Evolutionary conservation across 2,797 vertebrate genomes (phyloP).

Genomic region (Argyrosomus regius): DNA sequence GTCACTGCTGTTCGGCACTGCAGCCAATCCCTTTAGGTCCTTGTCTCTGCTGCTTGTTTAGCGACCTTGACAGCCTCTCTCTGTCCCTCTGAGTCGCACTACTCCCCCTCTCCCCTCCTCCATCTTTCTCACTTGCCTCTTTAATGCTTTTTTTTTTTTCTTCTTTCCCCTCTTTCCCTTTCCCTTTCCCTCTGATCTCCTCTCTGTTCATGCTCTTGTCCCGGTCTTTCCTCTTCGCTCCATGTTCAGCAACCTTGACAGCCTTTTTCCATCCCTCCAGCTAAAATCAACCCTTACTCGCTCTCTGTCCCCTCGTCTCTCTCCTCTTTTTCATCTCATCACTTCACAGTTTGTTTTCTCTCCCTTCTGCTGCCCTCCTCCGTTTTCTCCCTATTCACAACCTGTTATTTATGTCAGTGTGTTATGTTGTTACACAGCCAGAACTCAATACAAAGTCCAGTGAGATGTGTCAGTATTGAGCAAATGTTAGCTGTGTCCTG

Average conservation of each 20-base stretch:
- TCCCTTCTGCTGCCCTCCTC: conserved; percentile 2
- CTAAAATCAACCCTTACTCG: conserved; percentile 54
- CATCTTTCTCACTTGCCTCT: conserved; percentile 51
- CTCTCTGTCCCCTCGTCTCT: conserved; percentile 41
- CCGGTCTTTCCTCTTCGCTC: conserved; percentile 57
- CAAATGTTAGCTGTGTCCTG: conserved; percentile 1
- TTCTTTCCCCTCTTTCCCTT: conserved; percentile 28
- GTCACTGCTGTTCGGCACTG: conserved; percentile 77
- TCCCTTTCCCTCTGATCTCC: conserved; percentile 65
- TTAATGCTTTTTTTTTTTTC: conserved; percentile 42
- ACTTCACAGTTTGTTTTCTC: conserved; percentile 13
- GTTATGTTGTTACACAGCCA: conserved; percentile 21
- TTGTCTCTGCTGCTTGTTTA: conserved; percentile 79
- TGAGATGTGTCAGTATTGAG: conserved; percentile 15
- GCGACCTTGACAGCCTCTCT: conserved; percentile 81
- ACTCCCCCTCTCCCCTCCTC: conserved; percentile 50
- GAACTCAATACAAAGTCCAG: conserved; percentile 5
- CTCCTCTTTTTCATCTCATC: conserved; percentile 22
- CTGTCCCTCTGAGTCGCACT: conserved; percentile 72
- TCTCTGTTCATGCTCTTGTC: conserved; percentile 54
- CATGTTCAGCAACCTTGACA: conserved; percentile 71
- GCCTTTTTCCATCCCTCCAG: conserved; percentile 62
- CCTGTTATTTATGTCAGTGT: conserved; percentile 21
- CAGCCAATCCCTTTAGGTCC: conserved; percentile 82
- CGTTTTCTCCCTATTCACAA: conserved; percentile 14